Evolutionary conservation across 2,113 vertebrate species (phyloP).

Genomic region (Pyrgilauda ruficollis): DNA sequence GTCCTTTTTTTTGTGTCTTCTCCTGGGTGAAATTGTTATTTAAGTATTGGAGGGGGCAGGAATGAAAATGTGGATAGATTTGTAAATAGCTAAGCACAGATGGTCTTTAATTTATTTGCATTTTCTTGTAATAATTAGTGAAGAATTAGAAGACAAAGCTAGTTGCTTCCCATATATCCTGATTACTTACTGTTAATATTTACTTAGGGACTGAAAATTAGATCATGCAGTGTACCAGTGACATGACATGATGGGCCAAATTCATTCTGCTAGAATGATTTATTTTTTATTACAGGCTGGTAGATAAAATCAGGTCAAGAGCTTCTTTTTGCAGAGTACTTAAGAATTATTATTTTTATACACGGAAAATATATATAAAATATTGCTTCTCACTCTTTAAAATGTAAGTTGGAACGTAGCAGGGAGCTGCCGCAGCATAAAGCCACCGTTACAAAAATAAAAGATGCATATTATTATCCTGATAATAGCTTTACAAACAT

Average conservation of each 20-base stretch:
- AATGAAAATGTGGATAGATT: not conserved
- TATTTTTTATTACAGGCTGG: not conserved
- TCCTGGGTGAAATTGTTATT: not conserved
- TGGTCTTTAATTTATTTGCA: conserved; percentile 25
- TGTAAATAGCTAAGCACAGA: not conserved
- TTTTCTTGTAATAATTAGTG: conserved; percentile 19
- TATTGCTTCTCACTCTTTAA: not conserved
- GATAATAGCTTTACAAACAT: not conserved
- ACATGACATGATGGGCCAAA: not conserved
- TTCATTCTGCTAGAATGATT: conserved; percentile 16
- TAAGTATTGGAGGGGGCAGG: not conserved
- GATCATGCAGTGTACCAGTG: conserved; percentile 3
- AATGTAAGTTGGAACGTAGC: not conserved
- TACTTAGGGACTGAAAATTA: conserved; percentile 25
- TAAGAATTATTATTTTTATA: not conserved
- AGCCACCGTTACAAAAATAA: not conserved
- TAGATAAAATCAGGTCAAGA: conserved; percentile 38
- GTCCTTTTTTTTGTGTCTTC: not conserved
- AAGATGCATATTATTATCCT: not conserved
- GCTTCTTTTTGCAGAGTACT: not conserved
- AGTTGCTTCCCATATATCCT: not conserved
- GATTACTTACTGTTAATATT: not conserved
- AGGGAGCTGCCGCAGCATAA: not conserved
- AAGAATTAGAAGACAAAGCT: conserved; percentile 26
- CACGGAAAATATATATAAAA: not conserved